Evolutionary conservation across 2,797 vertebrate genomes (phyloP), one percentile per base, ranked within the genome.

Genomic region (Pangasius djambal): DNA sequence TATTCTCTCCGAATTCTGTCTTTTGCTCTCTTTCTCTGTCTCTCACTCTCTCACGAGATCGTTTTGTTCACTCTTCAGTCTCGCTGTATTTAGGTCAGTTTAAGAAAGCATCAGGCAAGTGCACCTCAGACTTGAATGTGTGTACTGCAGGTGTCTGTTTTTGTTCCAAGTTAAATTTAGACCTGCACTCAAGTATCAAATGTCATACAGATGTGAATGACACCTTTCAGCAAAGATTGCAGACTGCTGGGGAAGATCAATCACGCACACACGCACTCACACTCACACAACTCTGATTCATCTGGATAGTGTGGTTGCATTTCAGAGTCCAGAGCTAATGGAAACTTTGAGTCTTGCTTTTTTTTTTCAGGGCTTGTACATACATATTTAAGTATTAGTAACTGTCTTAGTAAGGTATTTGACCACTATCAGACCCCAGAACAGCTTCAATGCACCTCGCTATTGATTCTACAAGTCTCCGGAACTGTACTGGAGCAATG

Each of bases 81-180:
- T n/a, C 61, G 1, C 9, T 50, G 63, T 90, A 92, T 93, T 87
- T 92, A 92, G 90, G 89, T 90, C 86, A 90, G 87, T 93, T 65
- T 90, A 92, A 81, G 67, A 94, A 91, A 94, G 75, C 63, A 94
- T 93, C 90, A 92, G 90, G 55, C 92, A 92, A 88, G 89, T 93
- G 94, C 88, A 94, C 94, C 90, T 91, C 90, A 94, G 94, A 87
- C 90, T 91, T 89, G 89, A 86, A 88, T 91, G 86, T 94, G 93
- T 92, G 88, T 93, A 93, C 93, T 83, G 92, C 92, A 92, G 91
- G 92, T 88, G 59, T 88, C 81, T 83, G 83, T 92, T 87, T 93
- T 90, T 93, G 92, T 92, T 88, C 91, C 84, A 85, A 59, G 93
- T 95, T 96, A 96, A 95, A 95, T 96, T 95, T 96, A 95, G 94